These are phyloP conservation scores for Cathartes aura DNA, from an alignment of 2,113 vertebrate species.

Conservation along the genomic window DNA sequence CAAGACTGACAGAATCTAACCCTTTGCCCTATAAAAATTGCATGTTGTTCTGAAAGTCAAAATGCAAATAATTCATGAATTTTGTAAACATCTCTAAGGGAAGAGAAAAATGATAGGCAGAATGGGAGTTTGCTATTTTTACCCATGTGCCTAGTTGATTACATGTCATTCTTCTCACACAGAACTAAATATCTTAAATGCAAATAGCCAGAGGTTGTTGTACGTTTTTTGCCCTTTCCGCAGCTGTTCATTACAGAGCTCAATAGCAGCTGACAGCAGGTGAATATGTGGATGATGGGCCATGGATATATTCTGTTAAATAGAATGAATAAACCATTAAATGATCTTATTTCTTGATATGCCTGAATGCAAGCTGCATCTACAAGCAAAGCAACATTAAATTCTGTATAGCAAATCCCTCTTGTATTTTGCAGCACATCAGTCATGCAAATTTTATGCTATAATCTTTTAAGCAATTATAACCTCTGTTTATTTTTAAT, in stretches of 20 bases:
- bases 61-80: slow-evolving; percentile 43
- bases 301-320: slow-evolving; percentile 68
- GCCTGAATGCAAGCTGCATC: slow-evolving; percentile 45
- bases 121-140: slow-evolving; percentile 42
- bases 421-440: slow-evolving; percentile 29
- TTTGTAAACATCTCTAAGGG: slow-evolving; percentile 21
- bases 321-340: slow-evolving; percentile 80
- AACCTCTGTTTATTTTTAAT: slow-evolving; percentile 43
- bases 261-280: slow-evolving; percentile 67
- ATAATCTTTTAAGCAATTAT: slow-evolving; percentile 49
- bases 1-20: background rate
- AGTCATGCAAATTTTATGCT: slow-evolving; percentile 63
- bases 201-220: slow-evolving; percentile 64
- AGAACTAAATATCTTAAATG: slow-evolving; percentile 68
- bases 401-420: slow-evolving; percentile 21
- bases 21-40: slow-evolving; percentile 9
- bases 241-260: slow-evolving; percentile 72
- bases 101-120: slow-evolving; percentile 15
- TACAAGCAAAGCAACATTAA: slow-evolving; percentile 47
- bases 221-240: slow-evolving; percentile 48
- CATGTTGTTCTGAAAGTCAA: slow-evolving; percentile 13
- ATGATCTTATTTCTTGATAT: slow-evolving; percentile 55
- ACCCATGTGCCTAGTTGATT: background rate
- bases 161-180: slow-evolving; percentile 56
- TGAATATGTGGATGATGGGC: slow-evolving; percentile 71